Conservation (phyloP, 2,888 invertebrate genomes). For the Drosophila ochracea region DNA sequence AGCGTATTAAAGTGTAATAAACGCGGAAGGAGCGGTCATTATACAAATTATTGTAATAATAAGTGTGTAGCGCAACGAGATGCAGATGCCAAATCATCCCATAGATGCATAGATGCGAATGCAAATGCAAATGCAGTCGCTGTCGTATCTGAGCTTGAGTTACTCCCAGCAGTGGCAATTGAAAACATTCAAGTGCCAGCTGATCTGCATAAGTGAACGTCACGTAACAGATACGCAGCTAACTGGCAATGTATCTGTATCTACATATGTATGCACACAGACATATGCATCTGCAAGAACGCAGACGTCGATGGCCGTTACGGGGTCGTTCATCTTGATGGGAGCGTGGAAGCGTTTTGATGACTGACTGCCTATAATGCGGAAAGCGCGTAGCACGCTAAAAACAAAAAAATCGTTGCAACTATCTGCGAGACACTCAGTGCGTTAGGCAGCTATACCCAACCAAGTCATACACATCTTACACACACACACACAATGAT, state of each 20-base stretch:
- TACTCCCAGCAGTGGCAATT: constrained; percentile 55
- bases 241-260: constrained; percentile 33
- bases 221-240: constrained; percentile 57
- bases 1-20: constrained; percentile 66
- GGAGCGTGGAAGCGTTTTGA: constrained; percentile 45
- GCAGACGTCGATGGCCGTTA: constrained; percentile 51
- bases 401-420: constrained; percentile 14
- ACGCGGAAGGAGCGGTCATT: constrained; percentile 52
- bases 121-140: constrained; percentile 22
- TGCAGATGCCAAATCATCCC: constrained; percentile 34
- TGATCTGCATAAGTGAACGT: constrained; percentile 66
- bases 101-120: constrained; percentile 40
- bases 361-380: constrained; percentile 53
- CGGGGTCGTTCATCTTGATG: constrained; percentile 73
- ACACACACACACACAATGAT: constrained; percentile 18
- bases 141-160: constrained; percentile 28
- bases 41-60: constrained; percentile 47
- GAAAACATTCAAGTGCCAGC: constrained; percentile 76
- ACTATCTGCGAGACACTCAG: constrained; percentile 43
- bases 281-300: constrained; percentile 47
- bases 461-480: constrained; percentile 14
- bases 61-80: constrained; percentile 13
- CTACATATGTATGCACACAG: constrained; percentile 5
- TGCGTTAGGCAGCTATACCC: constrained; percentile 30
- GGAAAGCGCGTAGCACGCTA: constrained; percentile 47